Conservation (phyloP, 2,113 vertebrate species). For the Galemys pyrenaicus region DNA sequence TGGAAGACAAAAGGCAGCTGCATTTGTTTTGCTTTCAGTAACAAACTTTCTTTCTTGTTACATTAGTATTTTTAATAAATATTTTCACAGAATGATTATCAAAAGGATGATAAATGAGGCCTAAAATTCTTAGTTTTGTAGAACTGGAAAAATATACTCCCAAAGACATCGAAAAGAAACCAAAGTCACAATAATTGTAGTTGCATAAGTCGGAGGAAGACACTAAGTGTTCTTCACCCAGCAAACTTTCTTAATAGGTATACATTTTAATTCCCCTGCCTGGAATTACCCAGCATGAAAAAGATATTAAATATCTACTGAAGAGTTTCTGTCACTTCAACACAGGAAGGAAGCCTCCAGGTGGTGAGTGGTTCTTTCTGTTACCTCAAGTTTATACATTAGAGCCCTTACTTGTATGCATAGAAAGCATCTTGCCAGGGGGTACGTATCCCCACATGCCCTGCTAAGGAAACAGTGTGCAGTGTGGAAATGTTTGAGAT, state of each 20-base stretch:
- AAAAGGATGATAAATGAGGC: background rate
- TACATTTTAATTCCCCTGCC: constrained; percentile 27
- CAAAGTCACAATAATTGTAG: background rate
- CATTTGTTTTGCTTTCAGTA: background rate
- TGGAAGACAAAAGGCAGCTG: background rate
- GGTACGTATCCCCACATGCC: background rate
- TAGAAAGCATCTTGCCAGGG: constrained; percentile 35
- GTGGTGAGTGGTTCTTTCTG: constrained; percentile 38
- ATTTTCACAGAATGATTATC: background rate
- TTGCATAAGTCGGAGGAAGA: background rate
- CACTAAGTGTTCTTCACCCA: background rate
- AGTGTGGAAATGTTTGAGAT: constrained; percentile 59
- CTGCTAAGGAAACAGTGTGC: background rate
- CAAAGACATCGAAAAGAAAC: constrained; percentile 30
- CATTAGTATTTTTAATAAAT: background rate
- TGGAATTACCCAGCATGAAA: constrained; percentile 33
- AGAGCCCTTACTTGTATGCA: constrained; percentile 51
- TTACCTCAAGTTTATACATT: constrained; percentile 9
- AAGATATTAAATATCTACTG: constrained; percentile 26
- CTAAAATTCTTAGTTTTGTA: constrained; percentile 27
- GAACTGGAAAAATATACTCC: background rate
- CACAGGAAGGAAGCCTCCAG: constrained; percentile 35
- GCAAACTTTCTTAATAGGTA: background rate
- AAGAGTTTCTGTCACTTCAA: constrained; percentile 39
- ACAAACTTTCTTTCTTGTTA: background rate